phyloP scores from a whole-genome alignment of 64 coral and sea anemone genomes.

The Dendrophyllia cribrosa region DNA sequence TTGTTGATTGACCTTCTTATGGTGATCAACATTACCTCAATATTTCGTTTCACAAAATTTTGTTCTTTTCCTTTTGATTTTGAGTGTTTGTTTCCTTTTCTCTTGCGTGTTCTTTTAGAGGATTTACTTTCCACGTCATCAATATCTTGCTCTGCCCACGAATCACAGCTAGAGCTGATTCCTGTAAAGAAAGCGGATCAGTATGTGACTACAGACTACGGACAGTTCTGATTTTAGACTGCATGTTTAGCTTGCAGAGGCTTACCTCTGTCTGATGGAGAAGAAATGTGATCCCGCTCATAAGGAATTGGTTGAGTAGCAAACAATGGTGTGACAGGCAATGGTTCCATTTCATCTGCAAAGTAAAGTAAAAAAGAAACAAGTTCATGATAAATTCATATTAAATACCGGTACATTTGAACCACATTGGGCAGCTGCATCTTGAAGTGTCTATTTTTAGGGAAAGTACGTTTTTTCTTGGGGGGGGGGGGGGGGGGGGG shows the following conservation, averaged over 20 bases:
- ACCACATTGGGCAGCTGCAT: too few species aligned
- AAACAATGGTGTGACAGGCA: slow-evolving; percentile 84
- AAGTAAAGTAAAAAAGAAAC: not conserved
- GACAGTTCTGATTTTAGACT: too few species aligned
- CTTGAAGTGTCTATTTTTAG: too few species aligned
- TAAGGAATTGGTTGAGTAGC: slow-evolving; percentile 79
- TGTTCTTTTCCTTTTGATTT: slow-evolving; percentile 60
- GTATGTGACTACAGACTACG: not conserved
- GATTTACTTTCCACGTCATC: slow-evolving; percentile 21
- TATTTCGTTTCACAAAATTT: slow-evolving; percentile 95
- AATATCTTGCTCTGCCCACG: slow-evolving; percentile 41
- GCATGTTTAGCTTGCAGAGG: too few species aligned
- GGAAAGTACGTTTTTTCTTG: too few species aligned
- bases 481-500: too few species aligned
- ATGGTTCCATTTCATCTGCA: slow-evolving; percentile 49
- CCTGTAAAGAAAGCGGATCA: not conserved
- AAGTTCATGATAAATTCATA: too few species aligned
- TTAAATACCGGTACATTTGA: too few species aligned
- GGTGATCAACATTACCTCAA: slow-evolving; percentile 11
- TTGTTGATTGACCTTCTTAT: not conserved
- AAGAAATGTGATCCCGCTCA: slow-evolving; percentile 33
- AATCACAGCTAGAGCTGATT: slow-evolving; percentile 22
- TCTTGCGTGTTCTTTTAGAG: not conserved
- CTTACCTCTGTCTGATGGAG: slow-evolving; percentile 35
- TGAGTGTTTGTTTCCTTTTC: slow-evolving; percentile 12